A percentile compares a stretch with the other conserved stretches of the same genome.
Conservation (phyloP, 2,888 invertebrate genomes). For the Bombyx huttoni region DNA sequence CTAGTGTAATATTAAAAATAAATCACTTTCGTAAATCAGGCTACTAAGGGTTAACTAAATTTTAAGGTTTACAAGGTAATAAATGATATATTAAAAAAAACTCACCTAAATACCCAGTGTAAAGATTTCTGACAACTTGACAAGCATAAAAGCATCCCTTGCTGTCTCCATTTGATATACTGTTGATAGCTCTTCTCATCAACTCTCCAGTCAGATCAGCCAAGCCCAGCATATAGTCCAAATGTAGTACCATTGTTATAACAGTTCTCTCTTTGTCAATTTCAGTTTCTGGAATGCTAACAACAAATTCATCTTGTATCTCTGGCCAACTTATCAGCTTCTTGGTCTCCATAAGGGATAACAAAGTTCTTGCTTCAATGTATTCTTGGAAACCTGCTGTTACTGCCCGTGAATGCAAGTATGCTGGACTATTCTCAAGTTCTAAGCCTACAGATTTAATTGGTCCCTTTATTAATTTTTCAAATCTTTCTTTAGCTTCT, state of each 20-base stretch:
- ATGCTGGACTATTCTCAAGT: slow-evolving; percentile 78
- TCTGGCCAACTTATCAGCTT: slow-evolving; percentile 74
- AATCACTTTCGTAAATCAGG: no score
- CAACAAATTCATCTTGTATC: slow-evolving; percentile 62
- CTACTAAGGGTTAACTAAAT: no score
- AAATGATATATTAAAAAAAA: not conserved
- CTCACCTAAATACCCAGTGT: slow-evolving; percentile 75
- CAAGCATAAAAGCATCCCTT: slow-evolving; percentile 80
- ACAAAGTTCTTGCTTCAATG: slow-evolving; percentile 87
- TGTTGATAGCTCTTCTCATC: slow-evolving; percentile 90
- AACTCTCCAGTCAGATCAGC: slow-evolving; percentile 92
- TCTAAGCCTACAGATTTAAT: slow-evolving; percentile 79
- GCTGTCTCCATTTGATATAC: slow-evolving; percentile 82
- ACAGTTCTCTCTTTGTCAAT: slow-evolving; percentile 24
- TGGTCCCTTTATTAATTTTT: slow-evolving; percentile 70
- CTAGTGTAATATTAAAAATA: no score
- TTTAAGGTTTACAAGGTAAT: no score
- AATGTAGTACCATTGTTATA: slow-evolving; percentile 47
- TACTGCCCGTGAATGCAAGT: slow-evolving; percentile 44
- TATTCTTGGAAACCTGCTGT: slow-evolving; percentile 80
- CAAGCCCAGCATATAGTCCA: slow-evolving; percentile 81
- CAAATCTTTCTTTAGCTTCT: slow-evolving; percentile 76
- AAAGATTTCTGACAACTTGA: slow-evolving; percentile 78
- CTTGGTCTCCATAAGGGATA: slow-evolving; percentile 76
- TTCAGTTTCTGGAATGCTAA: slow-evolving; percentile 1